A percentile compares a stretch with the other conserved stretches of the same genome.
Conservation (phyloP, 2,113 vertebrate genomes). For the Philantomba maxwellii region DNA sequence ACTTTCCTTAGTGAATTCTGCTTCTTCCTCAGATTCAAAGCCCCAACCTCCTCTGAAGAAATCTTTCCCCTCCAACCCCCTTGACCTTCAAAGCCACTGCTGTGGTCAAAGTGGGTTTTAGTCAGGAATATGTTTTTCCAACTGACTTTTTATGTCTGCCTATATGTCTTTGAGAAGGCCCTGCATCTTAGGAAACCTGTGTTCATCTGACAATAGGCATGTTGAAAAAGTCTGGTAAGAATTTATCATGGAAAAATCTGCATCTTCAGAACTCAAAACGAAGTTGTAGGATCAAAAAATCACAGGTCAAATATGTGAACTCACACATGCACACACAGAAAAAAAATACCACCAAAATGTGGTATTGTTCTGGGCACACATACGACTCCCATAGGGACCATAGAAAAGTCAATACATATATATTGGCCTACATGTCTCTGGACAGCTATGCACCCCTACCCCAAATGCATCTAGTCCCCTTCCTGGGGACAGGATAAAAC, state of each 20-base stretch:
- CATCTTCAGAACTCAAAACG: background rate
- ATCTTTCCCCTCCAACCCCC: background rate
- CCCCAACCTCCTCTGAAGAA: background rate
- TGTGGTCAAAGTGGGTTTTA: background rate
- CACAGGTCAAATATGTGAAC: background rate
- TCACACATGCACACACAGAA: background rate
- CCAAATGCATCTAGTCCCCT: background rate
- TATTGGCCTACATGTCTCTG: background rate
- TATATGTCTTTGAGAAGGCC: background rate
- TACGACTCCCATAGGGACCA: background rate
- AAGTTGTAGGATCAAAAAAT: constrained; percentile 27
- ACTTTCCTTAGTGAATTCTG: background rate
- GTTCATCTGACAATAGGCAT: background rate
- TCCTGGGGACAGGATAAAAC: background rate
- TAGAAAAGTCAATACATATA: background rate
- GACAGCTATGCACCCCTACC: background rate
- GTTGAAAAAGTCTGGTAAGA: constrained; percentile 1
- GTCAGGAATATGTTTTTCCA: background rate
- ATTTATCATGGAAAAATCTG: background rate
- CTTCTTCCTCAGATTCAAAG: background rate
- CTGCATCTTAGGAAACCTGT: background rate
- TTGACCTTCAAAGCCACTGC: background rate
- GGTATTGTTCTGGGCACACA: background rate
- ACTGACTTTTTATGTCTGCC: background rate
- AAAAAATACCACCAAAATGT: background rate